Conservation (phyloP, 2,888 invertebrate species). For the Nomada hirtipes region DNA sequence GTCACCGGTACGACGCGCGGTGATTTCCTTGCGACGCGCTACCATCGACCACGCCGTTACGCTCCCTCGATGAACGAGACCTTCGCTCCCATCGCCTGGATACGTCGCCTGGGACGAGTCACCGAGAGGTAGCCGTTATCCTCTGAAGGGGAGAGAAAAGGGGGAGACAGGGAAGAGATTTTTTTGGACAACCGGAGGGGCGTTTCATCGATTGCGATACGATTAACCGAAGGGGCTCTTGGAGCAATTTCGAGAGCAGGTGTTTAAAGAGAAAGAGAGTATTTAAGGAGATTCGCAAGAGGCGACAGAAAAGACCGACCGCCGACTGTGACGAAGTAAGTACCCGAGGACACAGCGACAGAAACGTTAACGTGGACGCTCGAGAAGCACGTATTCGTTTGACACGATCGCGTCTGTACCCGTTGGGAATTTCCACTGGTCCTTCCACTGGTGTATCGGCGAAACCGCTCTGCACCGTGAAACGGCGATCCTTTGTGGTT, state of each 20-base stretch:
- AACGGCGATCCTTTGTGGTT: no score
- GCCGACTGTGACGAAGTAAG: not conserved
- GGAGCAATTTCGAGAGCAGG: no score
- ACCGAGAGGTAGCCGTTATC: no score
- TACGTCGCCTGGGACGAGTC: no score
- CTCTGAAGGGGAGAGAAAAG: no score
- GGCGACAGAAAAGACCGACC: not conserved
- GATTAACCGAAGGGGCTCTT: no score
- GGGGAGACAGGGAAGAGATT: not conserved
- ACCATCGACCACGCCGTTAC: not conserved
- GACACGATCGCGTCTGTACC: not conserved
- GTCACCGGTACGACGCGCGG: slow-evolving; percentile 49
- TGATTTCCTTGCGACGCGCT: slow-evolving; percentile 14
- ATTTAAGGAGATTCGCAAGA: no score
- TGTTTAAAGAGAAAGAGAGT: no score
- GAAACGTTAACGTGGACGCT: not conserved
- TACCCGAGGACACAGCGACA: not conserved
- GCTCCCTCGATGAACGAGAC: not conserved
- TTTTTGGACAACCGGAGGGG: not conserved
- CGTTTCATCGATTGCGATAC: not conserved
- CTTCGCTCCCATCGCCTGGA: no score
- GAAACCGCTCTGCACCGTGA: no score
- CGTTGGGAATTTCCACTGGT: not conserved
- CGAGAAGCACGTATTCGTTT: not conserved
- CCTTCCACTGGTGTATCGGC: not conserved